Base-by-base conservation (phyloP, 2,888 invertebrate genomes). In the Danaus chrysippus region DNA sequence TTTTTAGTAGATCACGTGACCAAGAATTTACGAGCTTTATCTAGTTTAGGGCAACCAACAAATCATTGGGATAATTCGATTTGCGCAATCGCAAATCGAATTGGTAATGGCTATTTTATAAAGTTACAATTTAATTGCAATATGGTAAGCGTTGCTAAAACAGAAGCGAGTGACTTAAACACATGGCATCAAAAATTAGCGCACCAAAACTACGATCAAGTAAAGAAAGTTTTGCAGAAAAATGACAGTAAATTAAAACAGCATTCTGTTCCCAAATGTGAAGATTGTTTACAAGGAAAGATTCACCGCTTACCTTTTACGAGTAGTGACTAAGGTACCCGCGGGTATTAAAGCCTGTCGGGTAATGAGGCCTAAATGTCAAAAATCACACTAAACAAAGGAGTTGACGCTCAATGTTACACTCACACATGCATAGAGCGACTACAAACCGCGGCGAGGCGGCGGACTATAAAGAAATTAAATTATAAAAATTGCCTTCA, bases 251-350 rank as follows among this genome's bases (percentile, higher is more conserved):
- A 12, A 23, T 17, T 68, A 69, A 49, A 68, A 71, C 23, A 70
- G 70, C 54, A 67, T 73, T 64, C 17, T 0, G 15, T 43, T 0
- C 0, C 10, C n/a, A 55, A 61, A 12, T 71, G 72, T 60, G 66
- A 70, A 12, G 57, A 66, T 10, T 72, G 72, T 56, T 61, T 72
- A 19, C 23, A 10, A 9, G 70, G 69, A 1, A 71, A 73, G 65
- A 64, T 67, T 15, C 54, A 62, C 12, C 10, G 58, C 15, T 58
- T 54, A 34, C 62, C 58, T 8, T 58, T 58, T 10, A 42, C 42
- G 6, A 43, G 2, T 10, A 53, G 53, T 41, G 15, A 58, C 52
- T 42, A 13, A n/a, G n/a, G n/a, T n/a, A n/a, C n/a, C n/a, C n/a
- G n/a, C n/a, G n/a, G n/a, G n/a, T n/a, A n/a, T n/a, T n/a, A n/a